A percentile compares a stretch with the other conserved stretches of the same genome.
Evolutionary conservation across 1,140 invertebrate species (phyloP).

Genomic region (Araneus ventricosus): DNA sequence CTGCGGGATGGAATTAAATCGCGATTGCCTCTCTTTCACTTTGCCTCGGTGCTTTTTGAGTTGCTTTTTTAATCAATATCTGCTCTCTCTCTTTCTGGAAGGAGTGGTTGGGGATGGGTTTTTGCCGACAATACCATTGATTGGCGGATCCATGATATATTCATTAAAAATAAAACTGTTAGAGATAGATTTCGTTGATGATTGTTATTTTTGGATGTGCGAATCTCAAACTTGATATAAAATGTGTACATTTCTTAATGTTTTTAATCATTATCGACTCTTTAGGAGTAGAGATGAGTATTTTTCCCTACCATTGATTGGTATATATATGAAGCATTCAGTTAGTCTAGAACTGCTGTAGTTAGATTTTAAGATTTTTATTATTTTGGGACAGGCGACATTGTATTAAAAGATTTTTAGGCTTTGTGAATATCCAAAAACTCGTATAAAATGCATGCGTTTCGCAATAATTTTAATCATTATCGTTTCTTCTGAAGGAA

Average conservation of each 20-base stretch:
- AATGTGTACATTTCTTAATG: background rate
- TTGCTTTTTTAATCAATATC: slow-evolving; percentile 44
- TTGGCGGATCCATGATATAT: background rate
- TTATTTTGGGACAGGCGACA: too few species aligned
- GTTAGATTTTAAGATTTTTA: too few species aligned
- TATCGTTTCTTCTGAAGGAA: too few species aligned
- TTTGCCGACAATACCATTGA: background rate
- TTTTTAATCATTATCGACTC: background rate
- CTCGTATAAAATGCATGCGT: too few species aligned
- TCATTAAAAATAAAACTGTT: slow-evolving; percentile 6
- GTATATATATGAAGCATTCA: too few species aligned
- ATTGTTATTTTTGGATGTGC: background rate
- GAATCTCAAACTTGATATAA: background rate
- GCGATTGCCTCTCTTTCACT: slow-evolving; percentile 39
- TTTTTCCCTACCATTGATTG: too few species aligned
- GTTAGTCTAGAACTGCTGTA: too few species aligned
- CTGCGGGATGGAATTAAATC: slow-evolving; percentile 22
- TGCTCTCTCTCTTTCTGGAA: background rate
- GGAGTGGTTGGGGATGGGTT: background rate
- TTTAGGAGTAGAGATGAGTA: too few species aligned
- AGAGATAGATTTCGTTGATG: background rate
- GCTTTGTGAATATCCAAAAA: too few species aligned
- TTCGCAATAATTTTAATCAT: too few species aligned
- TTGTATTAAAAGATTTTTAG: too few species aligned
- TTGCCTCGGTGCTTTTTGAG: background rate